These are phyloP conservation scores for Phalanger gymnotis DNA, from an alignment of 2,797 vertebrate genomes.

Conservation along the genomic window DNA sequence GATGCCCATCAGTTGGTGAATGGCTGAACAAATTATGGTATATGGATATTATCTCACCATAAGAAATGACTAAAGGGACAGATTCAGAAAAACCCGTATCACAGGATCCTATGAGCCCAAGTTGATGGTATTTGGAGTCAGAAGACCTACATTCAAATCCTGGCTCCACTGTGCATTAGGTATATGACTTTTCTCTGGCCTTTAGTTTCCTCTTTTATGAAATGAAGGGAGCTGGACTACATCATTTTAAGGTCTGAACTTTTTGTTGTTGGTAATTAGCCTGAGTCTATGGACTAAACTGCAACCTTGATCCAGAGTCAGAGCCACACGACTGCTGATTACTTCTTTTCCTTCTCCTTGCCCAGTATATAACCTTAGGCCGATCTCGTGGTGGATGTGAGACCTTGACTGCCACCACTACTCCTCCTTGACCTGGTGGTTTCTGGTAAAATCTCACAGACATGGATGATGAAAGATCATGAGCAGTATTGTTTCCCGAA, in stretches of 20 bases:
- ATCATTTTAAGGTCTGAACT: neutral
- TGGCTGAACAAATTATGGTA: neutral
- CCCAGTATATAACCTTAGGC: neutral
- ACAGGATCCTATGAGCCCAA: no score
- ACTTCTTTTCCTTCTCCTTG: neutral
- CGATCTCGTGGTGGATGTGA: neutral
- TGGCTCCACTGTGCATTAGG: no score
- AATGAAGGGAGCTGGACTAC: no score
- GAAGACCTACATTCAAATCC: no score
- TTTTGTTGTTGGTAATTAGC: neutral
- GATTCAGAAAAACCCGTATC: neutral
- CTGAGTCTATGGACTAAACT: neutral
- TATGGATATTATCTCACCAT: neutral
- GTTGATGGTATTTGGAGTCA: no score
- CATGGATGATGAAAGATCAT: neutral
- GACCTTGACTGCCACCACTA: neutral
- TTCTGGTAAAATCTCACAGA: neutral
- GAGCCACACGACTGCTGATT: neutral
- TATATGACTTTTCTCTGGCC: no score
- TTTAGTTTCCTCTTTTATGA: no score
- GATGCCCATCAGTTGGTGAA: neutral
- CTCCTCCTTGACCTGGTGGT: neutral
- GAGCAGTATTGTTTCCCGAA: neutral
- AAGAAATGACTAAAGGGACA: neutral
- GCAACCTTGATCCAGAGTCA: neutral